phyloP scores from a whole-genome alignment of 2,797 vertebrate genomes.

The Ctenopoma kingsleyae region DNA sequence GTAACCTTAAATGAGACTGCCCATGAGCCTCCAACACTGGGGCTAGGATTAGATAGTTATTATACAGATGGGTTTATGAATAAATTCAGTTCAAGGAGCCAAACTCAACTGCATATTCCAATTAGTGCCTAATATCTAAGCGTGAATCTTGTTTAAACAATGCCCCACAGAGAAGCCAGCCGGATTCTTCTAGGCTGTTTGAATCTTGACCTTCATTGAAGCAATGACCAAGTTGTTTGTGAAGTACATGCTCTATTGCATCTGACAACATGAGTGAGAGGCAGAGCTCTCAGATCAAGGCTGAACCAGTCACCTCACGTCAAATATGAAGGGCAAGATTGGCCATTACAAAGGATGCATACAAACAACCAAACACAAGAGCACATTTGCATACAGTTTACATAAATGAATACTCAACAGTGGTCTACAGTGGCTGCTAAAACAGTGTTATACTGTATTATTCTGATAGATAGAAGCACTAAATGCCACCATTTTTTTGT shows the following conservation, averaged over 20 bases:
- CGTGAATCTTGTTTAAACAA: conserved; percentile 64
- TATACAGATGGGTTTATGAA: conserved; percentile 64
- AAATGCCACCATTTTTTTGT: not conserved
- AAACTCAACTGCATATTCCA: conserved; percentile 58
- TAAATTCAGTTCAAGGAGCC: conserved; percentile 63
- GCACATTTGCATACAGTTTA: conserved; percentile 84
- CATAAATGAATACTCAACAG: conserved; percentile 84
- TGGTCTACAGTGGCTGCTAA: conserved; percentile 38
- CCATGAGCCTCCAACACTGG: conserved; percentile 38
- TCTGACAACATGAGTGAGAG: conserved; percentile 82
- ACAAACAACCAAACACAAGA: conserved; percentile 79
- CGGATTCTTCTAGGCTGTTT: conserved; percentile 61
- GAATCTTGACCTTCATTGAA: conserved; percentile 80
- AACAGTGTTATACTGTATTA: conserved; percentile 26
- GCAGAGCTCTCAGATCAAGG: conserved; percentile 82
- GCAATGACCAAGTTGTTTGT: conserved; percentile 82
- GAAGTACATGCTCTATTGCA: conserved; percentile 77
- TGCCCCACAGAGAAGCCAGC: conserved; percentile 58
- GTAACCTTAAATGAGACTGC: conserved; percentile 64
- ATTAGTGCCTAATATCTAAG: conserved; percentile 70
- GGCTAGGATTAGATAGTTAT: conserved; percentile 59
- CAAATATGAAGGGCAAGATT: conserved; percentile 86
- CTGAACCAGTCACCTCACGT: conserved; percentile 87
- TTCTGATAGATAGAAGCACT: conserved; percentile 36
- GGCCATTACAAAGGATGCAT: conserved; percentile 81